These are phyloP conservation scores for Thera britannica DNA, from an alignment of 2,888 invertebrate genomes.

Conservation along the genomic window DNA sequence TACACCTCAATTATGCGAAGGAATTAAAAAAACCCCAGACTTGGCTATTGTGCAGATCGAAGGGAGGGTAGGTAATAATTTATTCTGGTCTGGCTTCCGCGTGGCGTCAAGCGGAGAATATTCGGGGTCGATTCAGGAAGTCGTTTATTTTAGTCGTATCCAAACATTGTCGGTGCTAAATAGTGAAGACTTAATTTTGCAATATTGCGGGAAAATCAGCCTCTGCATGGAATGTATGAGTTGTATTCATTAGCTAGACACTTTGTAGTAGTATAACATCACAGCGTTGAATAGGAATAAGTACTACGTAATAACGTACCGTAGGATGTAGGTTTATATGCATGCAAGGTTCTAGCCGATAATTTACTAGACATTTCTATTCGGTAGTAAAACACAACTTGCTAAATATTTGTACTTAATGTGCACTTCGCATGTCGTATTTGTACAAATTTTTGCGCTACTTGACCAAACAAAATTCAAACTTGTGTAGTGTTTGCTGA, in stretches of 20 bases:
- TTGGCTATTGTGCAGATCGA: conserved; percentile 61
- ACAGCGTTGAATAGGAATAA: no score
- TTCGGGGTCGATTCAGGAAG: conserved; percentile 51
- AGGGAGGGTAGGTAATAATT: conserved; percentile 68
- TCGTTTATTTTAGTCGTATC: conserved; percentile 32
- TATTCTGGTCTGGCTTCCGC: conserved; percentile 70
- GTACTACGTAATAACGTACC: background rate
- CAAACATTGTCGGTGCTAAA: conserved; percentile 26
- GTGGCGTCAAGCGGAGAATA: conserved; percentile 59
- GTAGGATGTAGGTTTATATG: conserved; percentile 25
- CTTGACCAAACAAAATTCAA: conserved; percentile 11
- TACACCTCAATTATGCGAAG: conserved; percentile 76
- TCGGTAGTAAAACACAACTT: conserved; percentile 24
- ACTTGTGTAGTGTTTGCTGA: conserved; percentile 1
- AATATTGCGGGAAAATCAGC: conserved; percentile 20
- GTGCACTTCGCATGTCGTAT: conserved; percentile 35
- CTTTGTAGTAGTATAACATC: conserved; percentile 22
- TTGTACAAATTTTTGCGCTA: conserved; percentile 33
- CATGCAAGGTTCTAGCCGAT: conserved; percentile 14
- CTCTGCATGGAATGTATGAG: conserved; percentile 1
- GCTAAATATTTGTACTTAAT: conserved; percentile 12
- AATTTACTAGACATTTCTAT: conserved; percentile 30
- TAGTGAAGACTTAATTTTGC: conserved; percentile 25
- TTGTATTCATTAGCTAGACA: conserved; percentile 15
- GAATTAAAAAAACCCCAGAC: conserved; percentile 57